Evolutionary conservation across 2,797 vertebrate species (phyloP).

Genomic region (Pangasius macronema): DNA sequence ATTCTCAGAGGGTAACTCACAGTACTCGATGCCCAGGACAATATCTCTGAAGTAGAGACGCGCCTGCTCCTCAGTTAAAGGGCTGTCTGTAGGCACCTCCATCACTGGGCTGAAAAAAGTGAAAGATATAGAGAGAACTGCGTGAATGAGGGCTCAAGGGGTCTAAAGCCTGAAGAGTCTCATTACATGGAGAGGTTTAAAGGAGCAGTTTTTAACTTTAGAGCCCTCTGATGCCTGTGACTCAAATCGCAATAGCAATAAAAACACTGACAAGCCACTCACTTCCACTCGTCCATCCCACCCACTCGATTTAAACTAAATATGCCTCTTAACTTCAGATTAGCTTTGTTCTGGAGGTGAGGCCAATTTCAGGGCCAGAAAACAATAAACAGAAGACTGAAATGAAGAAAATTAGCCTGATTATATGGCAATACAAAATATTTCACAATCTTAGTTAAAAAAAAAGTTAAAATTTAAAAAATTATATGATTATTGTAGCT

Average conservation of each 20-base stretch:
- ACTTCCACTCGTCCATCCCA: not conserved
- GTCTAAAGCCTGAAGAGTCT: conserved; percentile 6
- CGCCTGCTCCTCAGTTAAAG: conserved; percentile 88
- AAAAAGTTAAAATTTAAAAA: not conserved
- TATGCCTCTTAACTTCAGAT: not conserved
- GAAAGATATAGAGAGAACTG: not conserved
- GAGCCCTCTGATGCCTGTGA: not conserved
- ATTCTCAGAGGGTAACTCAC: conserved; percentile 77
- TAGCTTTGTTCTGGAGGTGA: no score
- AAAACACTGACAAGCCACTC: not conserved
- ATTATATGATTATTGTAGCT: not conserved
- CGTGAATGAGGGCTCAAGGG: conserved; percentile 20
- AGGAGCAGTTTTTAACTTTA: not conserved
- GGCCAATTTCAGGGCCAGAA: not conserved
- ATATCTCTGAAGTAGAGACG: conserved; percentile 91
- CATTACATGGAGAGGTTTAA: conserved; percentile 1
- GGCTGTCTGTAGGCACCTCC: conserved; percentile 90
- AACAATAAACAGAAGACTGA: not conserved
- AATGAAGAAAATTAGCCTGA: not conserved
- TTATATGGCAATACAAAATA: not conserved
- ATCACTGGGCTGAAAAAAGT: conserved; percentile 85
- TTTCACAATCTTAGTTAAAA: not conserved
- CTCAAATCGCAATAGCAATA: not conserved
- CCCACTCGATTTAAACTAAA: not conserved
- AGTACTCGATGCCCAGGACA: conserved; percentile 93